Percentiles rank a stretch among this genome's conserved stretches.
These are phyloP conservation scores for Hestina assimilis DNA, from an alignment of 1,140 invertebrate genomes.

Conservation along the genomic window DNA sequence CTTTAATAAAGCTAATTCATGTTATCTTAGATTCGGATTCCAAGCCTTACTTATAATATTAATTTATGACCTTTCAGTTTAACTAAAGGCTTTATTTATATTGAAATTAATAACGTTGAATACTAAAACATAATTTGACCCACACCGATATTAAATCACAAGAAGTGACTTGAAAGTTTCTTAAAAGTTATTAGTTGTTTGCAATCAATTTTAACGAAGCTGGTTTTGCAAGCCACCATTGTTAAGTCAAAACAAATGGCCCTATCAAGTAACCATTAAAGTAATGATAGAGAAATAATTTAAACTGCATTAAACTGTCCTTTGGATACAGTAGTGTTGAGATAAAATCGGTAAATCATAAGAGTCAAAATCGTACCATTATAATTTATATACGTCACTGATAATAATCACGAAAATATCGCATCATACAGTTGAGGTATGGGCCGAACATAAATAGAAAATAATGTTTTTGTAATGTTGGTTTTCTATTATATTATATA, in stretches of 20 bases:
- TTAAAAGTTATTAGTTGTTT: conserved; percentile 21
- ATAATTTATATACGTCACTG: conserved; percentile 25
- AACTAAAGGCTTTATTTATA: no score
- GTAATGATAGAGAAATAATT: conserved; percentile 40
- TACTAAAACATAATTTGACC: no score
- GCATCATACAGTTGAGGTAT: conserved; percentile 11
- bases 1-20: no score
- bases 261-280: conserved; percentile 34
- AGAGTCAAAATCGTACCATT: conserved; percentile 24
- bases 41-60: no score
- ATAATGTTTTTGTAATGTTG: neutral
- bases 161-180: conserved; percentile 27
- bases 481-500: neutral
- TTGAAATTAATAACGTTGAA: no score
- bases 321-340: conserved; percentile 15
- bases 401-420: conserved; percentile 22
- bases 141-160: conserved; percentile 19
- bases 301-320: conserved; percentile 37
- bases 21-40: no score
- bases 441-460: neutral
- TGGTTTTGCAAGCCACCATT: conserved; percentile 34
- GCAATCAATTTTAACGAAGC: conserved; percentile 36
- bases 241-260: conserved; percentile 43
- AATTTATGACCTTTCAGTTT: no score
- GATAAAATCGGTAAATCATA: conserved; percentile 28